Evolutionary conservation across 2,113 vertebrate species (phyloP).

Genomic region (Butastur rufipennis): DNA sequence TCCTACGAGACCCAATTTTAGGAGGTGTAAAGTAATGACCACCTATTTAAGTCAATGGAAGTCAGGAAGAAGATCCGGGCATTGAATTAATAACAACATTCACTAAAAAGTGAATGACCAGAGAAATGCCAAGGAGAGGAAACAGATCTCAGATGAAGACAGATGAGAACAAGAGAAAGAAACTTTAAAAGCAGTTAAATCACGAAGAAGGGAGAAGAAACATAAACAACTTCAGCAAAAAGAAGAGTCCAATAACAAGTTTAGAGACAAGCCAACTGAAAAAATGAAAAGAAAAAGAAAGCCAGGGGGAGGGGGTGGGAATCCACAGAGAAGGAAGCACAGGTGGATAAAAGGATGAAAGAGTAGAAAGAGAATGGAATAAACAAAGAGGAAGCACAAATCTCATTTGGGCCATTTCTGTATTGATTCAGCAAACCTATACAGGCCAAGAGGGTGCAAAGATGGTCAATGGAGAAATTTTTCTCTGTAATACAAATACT

Average conservation of each 20-base stretch:
- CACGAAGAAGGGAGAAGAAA: not conserved
- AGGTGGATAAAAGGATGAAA: not conserved
- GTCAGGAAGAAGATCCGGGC: not conserved
- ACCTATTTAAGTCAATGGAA: not conserved
- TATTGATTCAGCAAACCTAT: not conserved
- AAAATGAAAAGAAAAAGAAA: not conserved
- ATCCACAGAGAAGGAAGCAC: not conserved
- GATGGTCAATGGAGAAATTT: not conserved
- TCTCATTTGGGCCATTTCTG: not conserved
- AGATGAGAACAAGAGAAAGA: not conserved
- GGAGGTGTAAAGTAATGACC: not conserved
- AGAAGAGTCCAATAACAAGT: not conserved
- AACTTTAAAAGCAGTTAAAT: not conserved
- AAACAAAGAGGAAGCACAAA: not conserved
- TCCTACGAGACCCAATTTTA: not conserved
- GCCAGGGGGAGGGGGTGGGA: accelerated
- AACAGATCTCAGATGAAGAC: not conserved
- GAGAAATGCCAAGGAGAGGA: not conserved
- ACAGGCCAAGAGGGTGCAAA: not conserved
- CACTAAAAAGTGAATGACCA: not conserved
- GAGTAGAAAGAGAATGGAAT: not conserved
- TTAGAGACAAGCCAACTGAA: not conserved
- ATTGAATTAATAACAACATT: not conserved
- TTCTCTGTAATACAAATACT: not conserved
- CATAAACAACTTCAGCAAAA: not conserved